These are phyloP conservation scores for Caenorhabditis inopinata DNA, from an alignment of 1,140 invertebrate species.

Conservation along the genomic window DNA sequence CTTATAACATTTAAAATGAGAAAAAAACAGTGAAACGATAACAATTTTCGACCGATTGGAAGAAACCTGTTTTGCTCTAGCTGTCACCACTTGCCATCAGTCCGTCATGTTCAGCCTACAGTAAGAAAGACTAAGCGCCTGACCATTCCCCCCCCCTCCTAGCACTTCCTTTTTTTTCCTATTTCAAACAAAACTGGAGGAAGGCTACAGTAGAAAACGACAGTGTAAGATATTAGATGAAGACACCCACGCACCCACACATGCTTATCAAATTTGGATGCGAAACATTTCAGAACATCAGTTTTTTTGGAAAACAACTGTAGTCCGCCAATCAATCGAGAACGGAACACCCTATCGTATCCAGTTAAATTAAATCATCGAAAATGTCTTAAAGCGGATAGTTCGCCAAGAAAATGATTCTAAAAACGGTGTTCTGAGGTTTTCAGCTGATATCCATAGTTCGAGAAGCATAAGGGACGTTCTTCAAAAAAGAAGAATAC, in stretches of 20 bases:
- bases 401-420: too few relatives aligned
- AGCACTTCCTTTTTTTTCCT: not conserved
- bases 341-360: constrained; percentile 13
- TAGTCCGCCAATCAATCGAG: not conserved
- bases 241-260: not conserved
- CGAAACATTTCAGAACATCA: constrained; percentile 14
- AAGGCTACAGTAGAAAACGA: constrained; percentile 3
- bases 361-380: not conserved
- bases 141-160: not conserved
- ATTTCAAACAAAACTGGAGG: constrained; percentile 15
- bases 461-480: too few relatives aligned
- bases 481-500: too few relatives aligned
- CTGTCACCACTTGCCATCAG: constrained; percentile 33
- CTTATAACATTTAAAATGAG: too few relatives aligned
- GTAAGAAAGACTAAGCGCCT: constrained; percentile 30
- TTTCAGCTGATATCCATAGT: too few relatives aligned
- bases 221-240: not conserved
- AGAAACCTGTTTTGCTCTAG: constrained; percentile 31
- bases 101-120: constrained; percentile 30
- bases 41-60: constrained; percentile 5
- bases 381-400: too few relatives aligned
- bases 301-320: not conserved
- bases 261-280: constrained; percentile 31
- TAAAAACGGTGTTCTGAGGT: too few relatives aligned
- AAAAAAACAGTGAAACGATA: not conserved